phyloP scores from a whole-genome alignment of 2,888 invertebrate species.

The Heliothis peltigera region DNA sequence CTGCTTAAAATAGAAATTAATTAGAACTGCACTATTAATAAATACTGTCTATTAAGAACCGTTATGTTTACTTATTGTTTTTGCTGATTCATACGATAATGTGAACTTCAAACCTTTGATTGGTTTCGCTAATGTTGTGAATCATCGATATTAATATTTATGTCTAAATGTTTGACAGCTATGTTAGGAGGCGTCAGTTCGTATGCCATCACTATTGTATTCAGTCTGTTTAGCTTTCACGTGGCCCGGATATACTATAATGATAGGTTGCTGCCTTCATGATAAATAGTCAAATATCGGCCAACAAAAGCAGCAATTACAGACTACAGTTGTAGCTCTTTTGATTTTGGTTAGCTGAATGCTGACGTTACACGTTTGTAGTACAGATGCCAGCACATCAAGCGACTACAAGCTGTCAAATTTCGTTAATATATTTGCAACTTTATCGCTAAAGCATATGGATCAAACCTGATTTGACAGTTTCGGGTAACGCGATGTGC shows the following conservation, averaged over 20 bases:
- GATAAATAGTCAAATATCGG: conserved; percentile 50
- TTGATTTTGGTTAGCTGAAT: conserved; percentile 16
- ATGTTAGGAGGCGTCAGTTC: conserved; percentile 16
- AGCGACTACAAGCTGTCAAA: too few relatives aligned
- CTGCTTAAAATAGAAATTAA: conserved; percentile 38
- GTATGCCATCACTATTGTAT: conserved; percentile 60
- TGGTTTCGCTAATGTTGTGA: conserved; percentile 43
- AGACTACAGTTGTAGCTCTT: conserved; percentile 31
- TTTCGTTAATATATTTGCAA: too few relatives aligned
- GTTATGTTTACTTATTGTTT: conserved; percentile 42
- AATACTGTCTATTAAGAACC: conserved; percentile 27
- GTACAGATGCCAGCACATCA: too few relatives aligned
- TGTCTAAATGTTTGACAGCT: conserved; percentile 30
- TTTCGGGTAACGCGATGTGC: too few relatives aligned
- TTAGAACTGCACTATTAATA: conserved; percentile 34
- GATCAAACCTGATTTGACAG: too few relatives aligned
- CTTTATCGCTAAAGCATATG: too few relatives aligned
- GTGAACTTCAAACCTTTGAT: conserved; percentile 28
- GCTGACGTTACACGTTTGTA: conserved; percentile 24
- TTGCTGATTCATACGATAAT: conserved; percentile 35
- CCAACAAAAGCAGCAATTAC: conserved; percentile 44
- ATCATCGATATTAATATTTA: conserved; percentile 34
- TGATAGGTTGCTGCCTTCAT: conserved; percentile 49
- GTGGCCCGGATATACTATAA: conserved; percentile 61
- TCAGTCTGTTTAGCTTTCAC: conserved; percentile 65